Evolutionary conservation across 2,113 vertebrate genomes (phyloP).

Genomic region (Psammodynastes pulverulentus): DNA sequence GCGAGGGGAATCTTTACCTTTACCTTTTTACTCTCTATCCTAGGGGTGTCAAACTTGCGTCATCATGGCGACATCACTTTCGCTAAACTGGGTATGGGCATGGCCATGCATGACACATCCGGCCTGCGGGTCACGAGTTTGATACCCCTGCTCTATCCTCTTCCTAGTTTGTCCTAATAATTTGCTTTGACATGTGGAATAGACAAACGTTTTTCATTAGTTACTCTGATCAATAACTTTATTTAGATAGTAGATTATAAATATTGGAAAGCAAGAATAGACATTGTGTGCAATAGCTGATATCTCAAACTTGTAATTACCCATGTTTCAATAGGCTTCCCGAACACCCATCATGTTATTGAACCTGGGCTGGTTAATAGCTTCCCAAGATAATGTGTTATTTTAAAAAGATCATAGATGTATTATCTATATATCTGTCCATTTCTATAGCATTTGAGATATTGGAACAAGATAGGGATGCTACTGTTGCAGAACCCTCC

Average conservation of each 20-base stretch:
- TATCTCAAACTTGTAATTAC: not conserved
- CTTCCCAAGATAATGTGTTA: not conserved
- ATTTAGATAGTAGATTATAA: not conserved
- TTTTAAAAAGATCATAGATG: not conserved
- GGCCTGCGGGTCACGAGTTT: too few relatives aligned
- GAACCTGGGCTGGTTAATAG: not conserved
- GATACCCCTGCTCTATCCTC: not conserved
- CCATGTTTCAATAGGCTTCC: not conserved
- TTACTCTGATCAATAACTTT: not conserved
- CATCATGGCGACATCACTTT: too few relatives aligned
- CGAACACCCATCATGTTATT: not conserved
- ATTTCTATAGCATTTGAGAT: not conserved
- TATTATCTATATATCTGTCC: not conserved
- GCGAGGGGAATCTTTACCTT: too few relatives aligned
- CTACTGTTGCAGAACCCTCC: not conserved
- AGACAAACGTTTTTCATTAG: not conserved
- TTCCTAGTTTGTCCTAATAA: not conserved
- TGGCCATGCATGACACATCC: too few relatives aligned
- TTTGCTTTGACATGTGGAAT: not conserved
- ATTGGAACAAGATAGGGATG: not conserved
- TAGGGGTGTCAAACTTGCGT: too few relatives aligned
- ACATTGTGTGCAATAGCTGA: not conserved
- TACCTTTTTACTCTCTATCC: too few relatives aligned
- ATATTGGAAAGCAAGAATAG: not conserved
- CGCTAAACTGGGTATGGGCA: too few relatives aligned